Evolutionary conservation across 2,113 vertebrate genomes (phyloP), one percentile per base, ranked within the genome.

Genomic region (Takifugu flavidus): DNA sequence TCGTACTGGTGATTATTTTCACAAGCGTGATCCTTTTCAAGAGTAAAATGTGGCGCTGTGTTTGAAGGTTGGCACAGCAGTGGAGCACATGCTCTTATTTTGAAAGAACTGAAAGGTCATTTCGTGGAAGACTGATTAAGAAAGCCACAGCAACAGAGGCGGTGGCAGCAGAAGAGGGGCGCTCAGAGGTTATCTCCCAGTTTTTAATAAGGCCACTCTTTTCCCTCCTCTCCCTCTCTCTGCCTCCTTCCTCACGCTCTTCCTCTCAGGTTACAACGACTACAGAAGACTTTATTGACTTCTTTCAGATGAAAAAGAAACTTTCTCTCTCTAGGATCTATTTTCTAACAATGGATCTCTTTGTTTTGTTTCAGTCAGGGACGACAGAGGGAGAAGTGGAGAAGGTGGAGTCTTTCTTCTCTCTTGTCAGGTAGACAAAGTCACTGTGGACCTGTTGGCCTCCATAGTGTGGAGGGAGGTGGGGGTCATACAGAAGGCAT

Each of bases 321-420:
- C 63, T 64, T 80, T 54, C 73, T 65, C 72, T 50, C 79, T 72
- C 58, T 80, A 82, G 65, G 76, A 86, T 74, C 72, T 68, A 84
- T 83, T 88, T 84, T 70, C 80, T 71, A 53, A 88, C 84, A 88
- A 88, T 82, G 75, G 61, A 34, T 28, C 45, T 65, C 86, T 89
- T 88, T 89, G 87, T 90, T 84, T 74, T 74, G 66, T 51, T 78
- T 50, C 26, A 71, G 73, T 73, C 80, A 81, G 80, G 77, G 79
- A 84, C 78, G 46, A 60, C 54, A 67, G 62, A 71, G 55, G 26
- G 34, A 43, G 55, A 50, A 20, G 20, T 20, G 20, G 34, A 39
- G 34, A 39, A 39, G 34, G 34, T 39, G 34, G 11, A 10, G 34
- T 10, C 34, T 64, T 46, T 60, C 77, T 65, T 64, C 20, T 20